phyloP scores from a whole-genome alignment of 1,140 invertebrate genomes.

The Sycophila sp. region DNA sequence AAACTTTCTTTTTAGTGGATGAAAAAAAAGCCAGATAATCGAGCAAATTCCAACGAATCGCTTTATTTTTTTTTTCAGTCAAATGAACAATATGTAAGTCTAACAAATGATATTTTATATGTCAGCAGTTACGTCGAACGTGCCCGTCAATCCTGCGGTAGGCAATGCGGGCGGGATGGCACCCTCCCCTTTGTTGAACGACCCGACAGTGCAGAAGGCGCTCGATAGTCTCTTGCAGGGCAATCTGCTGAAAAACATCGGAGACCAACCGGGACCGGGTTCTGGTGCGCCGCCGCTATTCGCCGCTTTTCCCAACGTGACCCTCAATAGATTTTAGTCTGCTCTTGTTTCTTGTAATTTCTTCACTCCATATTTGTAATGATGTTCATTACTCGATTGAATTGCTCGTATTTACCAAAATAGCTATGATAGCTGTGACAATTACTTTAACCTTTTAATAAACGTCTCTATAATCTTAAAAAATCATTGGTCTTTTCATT shows the following conservation, averaged over 20 bases:
- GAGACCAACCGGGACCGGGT: slow-evolving; percentile 50
- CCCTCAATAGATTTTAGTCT: slow-evolving; percentile 58
- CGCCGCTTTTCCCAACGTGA: slow-evolving; percentile 63
- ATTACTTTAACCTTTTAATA: slow-evolving; percentile 37
- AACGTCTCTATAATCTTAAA: slow-evolving; percentile 27
- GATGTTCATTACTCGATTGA: slow-evolving; percentile 29
- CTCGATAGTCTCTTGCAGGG: slow-evolving; percentile 78
- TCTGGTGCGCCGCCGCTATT: slow-evolving; percentile 56
- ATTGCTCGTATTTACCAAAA: slow-evolving; percentile 30
- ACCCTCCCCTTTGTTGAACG: slow-evolving; percentile 72
- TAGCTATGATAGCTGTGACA: slow-evolving; percentile 31
- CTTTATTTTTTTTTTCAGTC: too few relatives aligned
- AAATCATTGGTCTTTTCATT: background rate
- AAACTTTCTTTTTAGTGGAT: too few relatives aligned
- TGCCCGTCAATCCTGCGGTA: slow-evolving; percentile 43
- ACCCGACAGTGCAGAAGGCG: slow-evolving; percentile 80
- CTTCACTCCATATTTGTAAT: slow-evolving; percentile 27
- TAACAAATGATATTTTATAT: slow-evolving; percentile 41
- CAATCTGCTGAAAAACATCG: slow-evolving; percentile 70
- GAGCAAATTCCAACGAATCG: too few relatives aligned
- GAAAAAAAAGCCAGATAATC: too few relatives aligned
- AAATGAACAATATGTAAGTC: too few relatives aligned
- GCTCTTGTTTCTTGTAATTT: slow-evolving; percentile 17
- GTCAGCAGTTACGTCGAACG: slow-evolving; percentile 49
- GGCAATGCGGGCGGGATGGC: slow-evolving; percentile 52